A percentile compares a stretch with the other conserved stretches of the same genome.
Conservation (phyloP, 2,113 vertebrate species). For the Mobula hypostoma region DNA sequence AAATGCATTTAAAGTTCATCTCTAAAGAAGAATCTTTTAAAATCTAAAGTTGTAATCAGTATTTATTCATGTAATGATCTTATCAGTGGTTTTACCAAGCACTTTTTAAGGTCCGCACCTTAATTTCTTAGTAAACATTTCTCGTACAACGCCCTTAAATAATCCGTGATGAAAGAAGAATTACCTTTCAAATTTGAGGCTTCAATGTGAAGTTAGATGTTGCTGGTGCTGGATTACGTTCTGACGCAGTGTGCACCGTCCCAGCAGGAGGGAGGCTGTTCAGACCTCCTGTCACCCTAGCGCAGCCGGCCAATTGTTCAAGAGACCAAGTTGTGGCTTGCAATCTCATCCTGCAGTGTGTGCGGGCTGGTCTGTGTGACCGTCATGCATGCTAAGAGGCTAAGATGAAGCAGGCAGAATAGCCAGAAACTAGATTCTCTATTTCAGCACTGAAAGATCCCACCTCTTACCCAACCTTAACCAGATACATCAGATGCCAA, state of each 20-base stretch:
- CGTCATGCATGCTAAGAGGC: too few relatives aligned
- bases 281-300: background rate
- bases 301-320: background rate
- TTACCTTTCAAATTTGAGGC: background rate
- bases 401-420: background rate
- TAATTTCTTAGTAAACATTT: background rate
- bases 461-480: background rate
- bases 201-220: background rate
- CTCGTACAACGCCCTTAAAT: background rate
- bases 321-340: background rate
- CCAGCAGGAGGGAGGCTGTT: background rate
- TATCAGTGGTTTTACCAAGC: background rate
- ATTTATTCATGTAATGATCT: background rate
- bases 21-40: background rate
- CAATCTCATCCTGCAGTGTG: background rate
- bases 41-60: background rate
- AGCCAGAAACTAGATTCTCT: background rate
- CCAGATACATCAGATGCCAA: background rate
- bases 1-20: background rate
- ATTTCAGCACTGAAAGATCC: background rate
- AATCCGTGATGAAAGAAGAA: background rate
- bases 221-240: background rate
- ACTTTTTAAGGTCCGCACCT: background rate
- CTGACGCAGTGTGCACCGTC: too few relatives aligned
- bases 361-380: background rate